phyloP scores from a whole-genome alignment of 2,888 invertebrate species.

The Pocota personata region DNA sequence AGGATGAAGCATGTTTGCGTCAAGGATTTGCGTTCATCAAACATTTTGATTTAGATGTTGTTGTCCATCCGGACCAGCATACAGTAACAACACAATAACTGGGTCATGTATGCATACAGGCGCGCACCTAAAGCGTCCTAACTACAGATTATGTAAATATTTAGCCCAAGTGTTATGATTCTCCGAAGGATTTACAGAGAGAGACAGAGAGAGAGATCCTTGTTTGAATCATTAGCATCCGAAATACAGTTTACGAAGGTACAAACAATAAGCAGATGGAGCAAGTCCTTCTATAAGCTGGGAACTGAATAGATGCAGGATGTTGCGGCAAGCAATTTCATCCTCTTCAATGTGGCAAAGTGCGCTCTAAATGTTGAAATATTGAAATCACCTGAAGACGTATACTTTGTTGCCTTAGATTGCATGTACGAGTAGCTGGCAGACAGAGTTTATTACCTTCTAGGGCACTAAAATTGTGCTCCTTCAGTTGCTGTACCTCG shows the following conservation, averaged over 20 bases:
- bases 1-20: conserved; percentile 66
- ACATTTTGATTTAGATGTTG: conserved; percentile 73
- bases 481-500: neutral
- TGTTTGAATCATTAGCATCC: conserved; percentile 59
- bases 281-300: neutral
- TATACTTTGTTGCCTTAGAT: conserved; percentile 20
- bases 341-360: conserved; percentile 36
- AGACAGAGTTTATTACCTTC: conserved; percentile 61
- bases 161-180: conserved; percentile 68
- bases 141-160: conserved; percentile 65
- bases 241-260: conserved; percentile 60
- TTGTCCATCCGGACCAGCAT: conserved; percentile 50
- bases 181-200: conserved; percentile 23
- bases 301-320: conserved; percentile 42
- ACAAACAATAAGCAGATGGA: conserved; percentile 57
- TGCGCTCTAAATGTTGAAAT: conserved; percentile 52
- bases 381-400: conserved; percentile 69
- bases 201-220: conserved; percentile 3
- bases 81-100: conserved; percentile 18
- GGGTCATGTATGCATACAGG: conserved; percentile 57
- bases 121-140: conserved; percentile 17
- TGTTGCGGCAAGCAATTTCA: conserved; percentile 55
- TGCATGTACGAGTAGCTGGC: conserved; percentile 21
- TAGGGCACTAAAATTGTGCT: conserved; percentile 25
- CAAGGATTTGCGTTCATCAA: conserved; percentile 72